Evolutionary conservation across 2,888 invertebrate genomes (phyloP), one percentile per base, ranked within the genome.

Genomic region (Rapana venosa): DNA sequence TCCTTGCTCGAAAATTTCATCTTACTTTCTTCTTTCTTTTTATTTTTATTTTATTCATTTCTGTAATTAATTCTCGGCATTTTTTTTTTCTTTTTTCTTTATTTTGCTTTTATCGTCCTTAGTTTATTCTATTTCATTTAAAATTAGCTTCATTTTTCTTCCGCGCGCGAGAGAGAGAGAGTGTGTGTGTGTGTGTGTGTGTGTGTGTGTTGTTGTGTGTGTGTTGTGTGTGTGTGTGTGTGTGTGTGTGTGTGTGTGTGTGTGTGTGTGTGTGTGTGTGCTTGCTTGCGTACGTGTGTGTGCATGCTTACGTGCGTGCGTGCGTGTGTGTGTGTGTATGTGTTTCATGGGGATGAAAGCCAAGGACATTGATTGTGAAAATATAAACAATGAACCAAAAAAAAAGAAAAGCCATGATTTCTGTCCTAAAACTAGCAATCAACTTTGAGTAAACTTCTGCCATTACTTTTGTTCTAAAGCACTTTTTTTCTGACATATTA

Each of bases 151-250:
- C n/a, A 6, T 74, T 6, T 74, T 15, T 74, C 6, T 74, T 30
- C 30, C 6, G 77, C 6, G 77, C 6, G 77, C 6, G 77, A 15
- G 77, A 15, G 77, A 6, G 77, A 6, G 77, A 15, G 77, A 15
- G 77, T 30, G 77, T 8, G 77, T 30, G 77, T 30, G 77, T 30
- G 32, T 77, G 77, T 32, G 77, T 77, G 77, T 30, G 77, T 8
- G 77, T 30, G 77, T 30, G 32, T 30, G 32, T 8, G 77, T 30
- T 5, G 1, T 30, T 30, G 32, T 8, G 77, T 30, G 77, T 30
- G 77, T 77, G 77, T 77, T 77, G 77, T 77, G 77, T 77, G 32
- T 77, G 77, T 77, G 77, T 77, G 32, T 32, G 77, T 77, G 77
- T 32, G 77, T 77, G 77, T 32, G 77, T 77, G 77, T 77, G 32